These are phyloP conservation scores for Uloborus diversus DNA, from an alignment of 1,140 invertebrate species.

Conservation along the genomic window DNA sequence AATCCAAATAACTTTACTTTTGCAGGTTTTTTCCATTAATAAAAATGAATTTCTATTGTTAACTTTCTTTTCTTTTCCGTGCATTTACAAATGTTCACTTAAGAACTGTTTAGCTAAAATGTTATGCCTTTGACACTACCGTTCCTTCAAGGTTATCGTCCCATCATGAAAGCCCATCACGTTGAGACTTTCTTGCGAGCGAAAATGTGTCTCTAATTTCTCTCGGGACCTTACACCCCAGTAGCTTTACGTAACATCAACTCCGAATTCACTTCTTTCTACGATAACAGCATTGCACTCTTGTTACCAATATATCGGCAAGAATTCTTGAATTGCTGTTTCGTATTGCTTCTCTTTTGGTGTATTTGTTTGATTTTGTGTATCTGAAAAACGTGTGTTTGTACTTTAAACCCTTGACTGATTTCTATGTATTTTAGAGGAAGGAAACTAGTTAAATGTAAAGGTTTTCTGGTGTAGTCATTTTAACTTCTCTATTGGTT, in stretches of 20 bases:
- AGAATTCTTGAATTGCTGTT: not conserved
- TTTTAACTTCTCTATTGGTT: no score
- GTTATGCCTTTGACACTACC: slow-evolving; percentile 17
- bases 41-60: not conserved
- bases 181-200: slow-evolving; percentile 16
- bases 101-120: not conserved
- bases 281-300: slow-evolving; percentile 29
- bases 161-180: slow-evolving; percentile 41
- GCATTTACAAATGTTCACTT: not conserved
- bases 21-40: no score
- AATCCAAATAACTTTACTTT: no score
- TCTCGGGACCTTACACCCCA: not conserved
- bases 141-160: slow-evolving; percentile 4
- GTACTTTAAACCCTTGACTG: no score
- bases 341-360: not conserved
- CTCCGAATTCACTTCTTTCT: not conserved
- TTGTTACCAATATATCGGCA: slow-evolving; percentile 24
- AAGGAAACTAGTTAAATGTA: no score
- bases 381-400: not conserved
- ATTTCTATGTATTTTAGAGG: no score
- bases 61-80: not conserved
- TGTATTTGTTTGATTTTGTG: not conserved
- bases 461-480: no score
- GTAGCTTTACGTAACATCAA: not conserved
- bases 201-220: slow-evolving; percentile 38